Conservation (phyloP, 2,797 vertebrate species). For the Luscinia megarhynchos region DNA sequence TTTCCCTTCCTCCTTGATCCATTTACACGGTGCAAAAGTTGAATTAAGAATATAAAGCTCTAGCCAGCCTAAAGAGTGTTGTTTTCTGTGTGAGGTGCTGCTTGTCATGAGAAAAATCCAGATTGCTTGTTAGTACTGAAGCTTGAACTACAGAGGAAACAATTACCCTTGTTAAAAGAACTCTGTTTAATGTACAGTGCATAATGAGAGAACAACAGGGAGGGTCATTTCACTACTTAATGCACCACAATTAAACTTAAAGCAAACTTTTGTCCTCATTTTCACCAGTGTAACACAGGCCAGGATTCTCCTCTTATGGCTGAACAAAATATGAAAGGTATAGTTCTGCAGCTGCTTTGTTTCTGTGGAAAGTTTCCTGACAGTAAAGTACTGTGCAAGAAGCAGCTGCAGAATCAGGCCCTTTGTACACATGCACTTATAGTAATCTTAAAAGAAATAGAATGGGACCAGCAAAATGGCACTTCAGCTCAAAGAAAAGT, state of each 20-base stretch:
- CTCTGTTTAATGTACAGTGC: constrained; percentile 19
- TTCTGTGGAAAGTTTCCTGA: not conserved
- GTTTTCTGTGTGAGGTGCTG: not conserved
- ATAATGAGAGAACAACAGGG: constrained; percentile 20
- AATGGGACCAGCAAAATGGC: constrained; percentile 16
- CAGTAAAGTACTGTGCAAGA: constrained; percentile 23
- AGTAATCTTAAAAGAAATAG: constrained; percentile 45
- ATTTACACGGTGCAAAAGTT: not conserved
- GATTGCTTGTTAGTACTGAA: not conserved
- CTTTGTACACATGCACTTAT: not conserved
- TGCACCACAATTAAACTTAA: constrained; percentile 3
- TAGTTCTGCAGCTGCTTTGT: constrained; percentile 38
- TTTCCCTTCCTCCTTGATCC: not conserved
- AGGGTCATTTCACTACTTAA: not conserved
- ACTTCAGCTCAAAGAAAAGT: constrained; percentile 41
- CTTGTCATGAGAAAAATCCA: not conserved
- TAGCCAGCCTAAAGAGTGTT: not conserved
- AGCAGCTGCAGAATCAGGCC: constrained; percentile 57
- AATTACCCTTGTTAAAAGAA: constrained; percentile 8
- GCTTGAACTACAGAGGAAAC: constrained; percentile 28
- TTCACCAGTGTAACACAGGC: not conserved
- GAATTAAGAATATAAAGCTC: not conserved
- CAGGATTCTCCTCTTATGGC: not conserved
- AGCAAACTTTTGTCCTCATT: constrained; percentile 20
- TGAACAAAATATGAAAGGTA: constrained; percentile 11